Evolutionary conservation across 1,140 invertebrate genomes (phyloP), one percentile per base, ranked within the genome.

Genomic region (Drosophila sp.): DNA sequence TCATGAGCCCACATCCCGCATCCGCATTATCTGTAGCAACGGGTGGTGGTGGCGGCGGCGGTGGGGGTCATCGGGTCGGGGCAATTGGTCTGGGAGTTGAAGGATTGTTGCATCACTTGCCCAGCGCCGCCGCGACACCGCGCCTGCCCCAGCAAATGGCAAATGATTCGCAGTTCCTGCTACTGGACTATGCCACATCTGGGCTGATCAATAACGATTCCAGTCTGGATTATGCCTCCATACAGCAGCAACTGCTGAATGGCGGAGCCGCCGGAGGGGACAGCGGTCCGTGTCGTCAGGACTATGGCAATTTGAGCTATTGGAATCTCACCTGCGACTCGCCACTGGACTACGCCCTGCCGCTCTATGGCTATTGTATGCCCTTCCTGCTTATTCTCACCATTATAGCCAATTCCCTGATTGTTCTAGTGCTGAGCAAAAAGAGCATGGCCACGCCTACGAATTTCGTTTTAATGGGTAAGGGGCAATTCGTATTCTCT

Each of bases 361-460:
- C 91, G 3, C 76, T 92, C 0, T 91, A 91, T 66, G 91, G 91
- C 55, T 92, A 91, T 74, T 90, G 75, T 25, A 90, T 91, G 89
- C 97, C 97, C 1, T 95, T 97, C 76, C 94, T 99, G 25, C 93
- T 98, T 4, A 94, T 97, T 3, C 94, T 98, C 8, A 98, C 98
- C 1, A 95, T 97, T n/a, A 94, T 98, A 1, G 96, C 97, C 29
- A 99, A 99, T 93, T 97, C 96, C 0, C 93, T 98, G 2, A 97
- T 99, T 64, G 95, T 98, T 2, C 96, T 96, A 17, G 95, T 96
- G 1, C 91, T 96, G n/a, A 95, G 94, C 61, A 95, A 95, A 71
- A 93, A 95, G 35, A 95, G 95, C 78, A 95, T 96, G 95, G 91
- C 95, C 30, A 96, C 97, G 1, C 97, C 98, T 0, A 98, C 98